Percentiles rank a stretch among this genome's conserved stretches.
Evolutionary conservation across 2,797 vertebrate genomes (phyloP).

Genomic region (Stomatorhinus walkeri): DNA sequence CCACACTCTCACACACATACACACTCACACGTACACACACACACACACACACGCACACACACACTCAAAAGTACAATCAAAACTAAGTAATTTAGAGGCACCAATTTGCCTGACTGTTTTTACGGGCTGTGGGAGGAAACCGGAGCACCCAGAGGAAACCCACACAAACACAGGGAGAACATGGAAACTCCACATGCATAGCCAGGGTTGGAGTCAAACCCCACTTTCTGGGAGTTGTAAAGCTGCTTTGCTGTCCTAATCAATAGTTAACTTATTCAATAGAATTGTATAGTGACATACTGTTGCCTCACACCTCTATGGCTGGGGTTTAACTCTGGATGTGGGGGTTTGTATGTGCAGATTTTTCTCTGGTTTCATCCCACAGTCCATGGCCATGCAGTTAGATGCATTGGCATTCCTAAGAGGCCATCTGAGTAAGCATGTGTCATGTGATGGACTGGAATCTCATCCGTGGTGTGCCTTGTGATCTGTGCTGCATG

Average conservation of each 20-base stretch:
- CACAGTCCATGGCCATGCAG: background rate
- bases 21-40: background rate
- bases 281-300: background rate
- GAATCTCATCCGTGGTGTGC: background rate
- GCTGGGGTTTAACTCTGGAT: background rate
- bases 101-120: background rate
- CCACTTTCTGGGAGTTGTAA: background rate
- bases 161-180: background rate
- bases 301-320: background rate
- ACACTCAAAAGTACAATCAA: background rate
- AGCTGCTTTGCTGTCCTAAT: background rate
- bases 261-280: background rate
- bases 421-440: background rate
- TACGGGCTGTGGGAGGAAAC: background rate
- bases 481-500: background rate
- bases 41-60: background rate
- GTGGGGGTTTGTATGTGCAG: background rate
- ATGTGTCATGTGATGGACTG: background rate
- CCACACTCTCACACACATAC: background rate
- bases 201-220: background rate
- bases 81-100: background rate
- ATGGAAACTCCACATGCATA: background rate
- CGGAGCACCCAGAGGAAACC: background rate
- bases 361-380: background rate
- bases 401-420: background rate